phyloP scores from a whole-genome alignment of 2,113 vertebrate genomes.

The Diadophis punctatus region DNA sequence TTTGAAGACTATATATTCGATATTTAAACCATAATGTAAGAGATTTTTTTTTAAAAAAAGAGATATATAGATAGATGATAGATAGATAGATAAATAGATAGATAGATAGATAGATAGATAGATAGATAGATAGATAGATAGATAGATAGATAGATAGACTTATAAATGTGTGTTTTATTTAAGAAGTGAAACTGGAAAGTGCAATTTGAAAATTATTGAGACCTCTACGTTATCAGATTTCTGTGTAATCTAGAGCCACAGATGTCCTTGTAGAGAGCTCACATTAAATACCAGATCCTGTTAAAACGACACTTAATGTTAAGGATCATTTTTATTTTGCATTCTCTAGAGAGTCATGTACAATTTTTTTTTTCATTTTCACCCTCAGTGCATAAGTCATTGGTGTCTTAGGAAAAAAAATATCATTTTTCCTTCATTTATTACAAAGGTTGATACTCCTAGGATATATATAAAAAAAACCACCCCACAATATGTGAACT shows the following conservation, averaged over 20 bases:
- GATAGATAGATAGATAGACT: constrained; percentile 48
- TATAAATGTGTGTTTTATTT: constrained; percentile 71
- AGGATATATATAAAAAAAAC: neutral
- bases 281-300: constrained; percentile 8
- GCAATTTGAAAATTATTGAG: constrained; percentile 71
- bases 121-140: constrained; percentile 51
- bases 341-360: constrained; percentile 60
- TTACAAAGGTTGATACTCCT: neutral
- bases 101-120: constrained; percentile 45
- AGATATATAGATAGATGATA: constrained; percentile 53
- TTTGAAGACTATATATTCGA: constrained; percentile 74
- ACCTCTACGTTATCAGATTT: constrained; percentile 63
- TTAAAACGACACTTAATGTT: constrained; percentile 28
- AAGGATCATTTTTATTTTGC: constrained; percentile 28
- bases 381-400: constrained; percentile 43
- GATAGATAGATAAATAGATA: constrained; percentile 34
- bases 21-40: constrained; percentile 72
- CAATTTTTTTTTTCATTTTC: constrained; percentile 39
- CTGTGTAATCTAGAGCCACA: constrained; percentile 45
- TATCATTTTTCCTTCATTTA: constrained; percentile 3
- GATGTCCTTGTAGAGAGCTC: constrained; percentile 17
- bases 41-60: constrained; percentile 51
- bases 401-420: neutral
- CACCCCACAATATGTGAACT: neutral
- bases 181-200: constrained; percentile 76